phyloP scores from a whole-genome alignment of 2,113 vertebrate species.

The Mus spicilegus region DNA sequence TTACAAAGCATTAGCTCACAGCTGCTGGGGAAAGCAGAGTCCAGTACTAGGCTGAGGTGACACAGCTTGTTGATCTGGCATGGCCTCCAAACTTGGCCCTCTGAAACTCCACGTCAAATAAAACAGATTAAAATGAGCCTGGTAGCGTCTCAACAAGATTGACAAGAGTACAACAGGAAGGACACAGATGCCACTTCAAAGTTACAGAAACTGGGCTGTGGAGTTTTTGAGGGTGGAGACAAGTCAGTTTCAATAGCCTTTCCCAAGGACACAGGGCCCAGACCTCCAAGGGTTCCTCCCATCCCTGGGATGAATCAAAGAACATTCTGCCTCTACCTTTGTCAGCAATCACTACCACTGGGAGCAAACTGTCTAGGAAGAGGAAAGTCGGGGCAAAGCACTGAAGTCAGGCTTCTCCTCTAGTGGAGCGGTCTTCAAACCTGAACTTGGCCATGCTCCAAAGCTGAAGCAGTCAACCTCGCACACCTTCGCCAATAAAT shows the following conservation, averaged over 20 bases:
- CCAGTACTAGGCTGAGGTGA: neutral
- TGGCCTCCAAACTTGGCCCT: neutral
- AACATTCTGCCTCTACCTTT: neutral
- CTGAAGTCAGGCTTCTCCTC: neutral
- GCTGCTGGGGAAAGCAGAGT: neutral
- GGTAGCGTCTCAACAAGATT: neutral
- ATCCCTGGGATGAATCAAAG: neutral
- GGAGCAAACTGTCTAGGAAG: neutral
- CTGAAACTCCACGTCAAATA: neutral
- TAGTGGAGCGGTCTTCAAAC: neutral
- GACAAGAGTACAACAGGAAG: neutral
- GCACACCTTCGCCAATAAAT: neutral
- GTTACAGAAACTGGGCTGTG: neutral
- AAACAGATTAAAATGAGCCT: constrained; percentile 1
- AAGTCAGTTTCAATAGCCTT: neutral
- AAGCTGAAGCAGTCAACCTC: neutral
- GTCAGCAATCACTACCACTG: neutral
- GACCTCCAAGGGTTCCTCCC: neutral
- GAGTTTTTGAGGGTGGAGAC: neutral
- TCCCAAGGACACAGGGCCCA: neutral
- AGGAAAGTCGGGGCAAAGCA: neutral
- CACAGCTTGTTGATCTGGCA: neutral
- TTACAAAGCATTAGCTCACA: neutral
- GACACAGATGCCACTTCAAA: neutral
- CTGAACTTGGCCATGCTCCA: neutral